Conservation (phyloP, 2,888 invertebrate genomes). For the Cordilura impudica region DNA sequence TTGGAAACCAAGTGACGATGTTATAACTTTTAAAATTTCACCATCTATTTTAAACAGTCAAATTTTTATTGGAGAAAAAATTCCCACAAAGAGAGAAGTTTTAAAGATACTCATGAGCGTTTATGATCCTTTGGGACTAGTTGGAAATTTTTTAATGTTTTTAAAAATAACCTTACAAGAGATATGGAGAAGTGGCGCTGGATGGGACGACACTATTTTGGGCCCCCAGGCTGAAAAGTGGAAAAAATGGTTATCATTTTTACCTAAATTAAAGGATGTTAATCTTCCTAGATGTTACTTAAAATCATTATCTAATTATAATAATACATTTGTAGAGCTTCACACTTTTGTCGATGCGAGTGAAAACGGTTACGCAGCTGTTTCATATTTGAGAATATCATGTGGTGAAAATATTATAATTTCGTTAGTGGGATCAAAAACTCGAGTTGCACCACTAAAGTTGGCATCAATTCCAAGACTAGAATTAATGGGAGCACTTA, state of each 20-base stretch:
- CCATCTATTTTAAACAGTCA: slow-evolving; percentile 1
- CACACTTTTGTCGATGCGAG: slow-evolving; percentile 32
- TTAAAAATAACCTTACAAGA: slow-evolving; percentile 38
- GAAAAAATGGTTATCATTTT: slow-evolving; percentile 2
- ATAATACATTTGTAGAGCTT: neutral
- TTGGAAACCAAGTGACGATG: neutral
- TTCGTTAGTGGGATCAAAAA: slow-evolving; percentile 25
- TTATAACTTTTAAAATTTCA: slow-evolving; percentile 15
- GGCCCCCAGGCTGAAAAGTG: neutral
- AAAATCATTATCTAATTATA: neutral
- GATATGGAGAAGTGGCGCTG: slow-evolving; percentile 6
- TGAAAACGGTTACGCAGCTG: slow-evolving; percentile 42
- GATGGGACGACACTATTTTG: neutral
- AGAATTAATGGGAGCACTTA: slow-evolving; percentile 62
- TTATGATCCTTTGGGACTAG: slow-evolving; percentile 41
- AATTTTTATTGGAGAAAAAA: slow-evolving; percentile 6
- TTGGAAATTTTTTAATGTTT: slow-evolving; percentile 48
- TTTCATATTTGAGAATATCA: slow-evolving; percentile 21
- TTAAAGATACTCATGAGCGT: slow-evolving; percentile 38
- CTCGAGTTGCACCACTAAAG: slow-evolving; percentile 39
- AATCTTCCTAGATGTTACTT: neutral
- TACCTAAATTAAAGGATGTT: neutral
- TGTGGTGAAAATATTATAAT: neutral
- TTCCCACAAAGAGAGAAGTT: slow-evolving; percentile 43
- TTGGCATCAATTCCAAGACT: slow-evolving; percentile 49